These are phyloP conservation scores for Bufo bufo DNA, from an alignment of 2,113 vertebrate genomes.

Conservation along the genomic window DNA sequence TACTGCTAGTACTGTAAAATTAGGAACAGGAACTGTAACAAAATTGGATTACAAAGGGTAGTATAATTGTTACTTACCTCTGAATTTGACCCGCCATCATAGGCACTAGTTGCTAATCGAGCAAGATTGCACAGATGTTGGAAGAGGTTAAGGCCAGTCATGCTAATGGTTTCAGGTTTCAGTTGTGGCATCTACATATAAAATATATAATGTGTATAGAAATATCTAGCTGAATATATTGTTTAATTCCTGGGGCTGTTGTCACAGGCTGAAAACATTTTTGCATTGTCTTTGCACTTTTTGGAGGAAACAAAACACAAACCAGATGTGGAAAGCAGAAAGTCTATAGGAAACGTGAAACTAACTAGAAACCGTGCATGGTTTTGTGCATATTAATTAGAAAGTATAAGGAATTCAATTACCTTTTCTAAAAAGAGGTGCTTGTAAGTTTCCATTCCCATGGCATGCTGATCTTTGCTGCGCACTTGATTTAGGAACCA, in stretches of 20 bases:
- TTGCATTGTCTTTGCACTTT: too few species aligned
- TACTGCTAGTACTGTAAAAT: too few species aligned
- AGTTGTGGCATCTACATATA: conserved; percentile 91
- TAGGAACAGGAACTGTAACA: background rate
- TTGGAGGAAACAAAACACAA: too few species aligned
- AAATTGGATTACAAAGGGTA: background rate
- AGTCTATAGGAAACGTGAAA: too few species aligned
- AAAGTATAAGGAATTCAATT: conserved; percentile 21
- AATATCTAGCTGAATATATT: background rate
- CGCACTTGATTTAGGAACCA: conserved; percentile 99
- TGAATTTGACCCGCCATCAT: conserved; percentile 93
- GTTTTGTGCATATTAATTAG: too few species aligned
- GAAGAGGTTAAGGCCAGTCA: conserved; percentile 98
- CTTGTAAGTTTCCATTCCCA: conserved; percentile 99
- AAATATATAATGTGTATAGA: conserved; percentile 31
- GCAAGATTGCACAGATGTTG: conserved; percentile 97
- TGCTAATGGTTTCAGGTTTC: conserved; percentile 98
- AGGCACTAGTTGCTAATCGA: conserved; percentile 92
- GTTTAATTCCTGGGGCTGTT: background rate
- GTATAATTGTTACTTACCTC: conserved; percentile 76
- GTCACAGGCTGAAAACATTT: too few species aligned
- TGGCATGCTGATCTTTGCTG: conserved; percentile 98
- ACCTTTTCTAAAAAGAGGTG: conserved; percentile 99
- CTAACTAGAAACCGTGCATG: too few species aligned
- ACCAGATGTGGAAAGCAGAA: too few species aligned